These are phyloP conservation scores for Polypedilum pembai DNA, from an alignment of 1,140 invertebrate genomes.

Conservation along the genomic window DNA sequence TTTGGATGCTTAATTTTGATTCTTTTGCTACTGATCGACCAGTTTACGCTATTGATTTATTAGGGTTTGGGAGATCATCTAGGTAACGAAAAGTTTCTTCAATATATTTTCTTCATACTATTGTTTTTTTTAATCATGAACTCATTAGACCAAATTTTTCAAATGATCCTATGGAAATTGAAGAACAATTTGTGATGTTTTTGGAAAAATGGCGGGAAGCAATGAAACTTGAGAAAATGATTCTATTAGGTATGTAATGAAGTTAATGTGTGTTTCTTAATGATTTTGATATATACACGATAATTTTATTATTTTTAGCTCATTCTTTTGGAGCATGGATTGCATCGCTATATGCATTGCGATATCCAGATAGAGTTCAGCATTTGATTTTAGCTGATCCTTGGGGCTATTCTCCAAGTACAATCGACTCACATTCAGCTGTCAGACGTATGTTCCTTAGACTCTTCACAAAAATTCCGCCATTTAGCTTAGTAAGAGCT, in stretches of 20 bases:
- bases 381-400: constrained; percentile 81
- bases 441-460: constrained; percentile 54
- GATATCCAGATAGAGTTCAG: constrained; percentile 60
- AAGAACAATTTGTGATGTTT: constrained; percentile 66
- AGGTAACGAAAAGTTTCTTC: constrained; percentile 39
- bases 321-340: constrained; percentile 83
- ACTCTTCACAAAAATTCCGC: constrained; percentile 65
- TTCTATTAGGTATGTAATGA: constrained; percentile 56
- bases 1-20: constrained; percentile 77
- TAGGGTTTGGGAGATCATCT: constrained; percentile 79
- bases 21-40: constrained; percentile 57
- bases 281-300: background rate
- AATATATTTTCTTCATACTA: too few relatives aligned
- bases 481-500: constrained; percentile 65
- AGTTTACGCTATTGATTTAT: constrained; percentile 76
- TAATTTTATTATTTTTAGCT: constrained; percentile 55
- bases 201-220: constrained; percentile 77
- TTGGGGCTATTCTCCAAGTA: constrained; percentile 75
- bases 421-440: constrained; percentile 49
- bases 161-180: constrained; percentile 58
- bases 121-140: too few relatives aligned
- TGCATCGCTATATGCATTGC: constrained; percentile 67
- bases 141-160: constrained; percentile 58
- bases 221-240: constrained; percentile 72
- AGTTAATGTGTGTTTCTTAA: background rate